Evolutionary conservation across 2,797 vertebrate genomes (phyloP).

Genomic region (Rhynchotus rufescens): DNA sequence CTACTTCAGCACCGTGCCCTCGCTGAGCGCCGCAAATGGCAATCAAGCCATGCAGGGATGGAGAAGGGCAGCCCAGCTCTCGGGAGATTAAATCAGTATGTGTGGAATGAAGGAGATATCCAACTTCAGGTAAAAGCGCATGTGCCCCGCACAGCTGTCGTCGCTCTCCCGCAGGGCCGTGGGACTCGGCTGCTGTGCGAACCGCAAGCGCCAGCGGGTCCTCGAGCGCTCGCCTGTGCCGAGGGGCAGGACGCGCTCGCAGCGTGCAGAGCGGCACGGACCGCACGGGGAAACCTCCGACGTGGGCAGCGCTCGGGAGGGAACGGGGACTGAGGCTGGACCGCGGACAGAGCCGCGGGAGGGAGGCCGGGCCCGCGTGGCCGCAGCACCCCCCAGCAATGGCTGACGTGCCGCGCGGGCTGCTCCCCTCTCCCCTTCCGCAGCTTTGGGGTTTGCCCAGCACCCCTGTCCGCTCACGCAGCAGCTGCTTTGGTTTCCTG

Average conservation of each 20-base stretch:
- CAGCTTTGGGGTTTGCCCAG: slow-evolving; percentile 16
- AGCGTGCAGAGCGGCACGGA: background rate
- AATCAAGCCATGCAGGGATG: background rate
- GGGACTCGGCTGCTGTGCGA: accelerated
- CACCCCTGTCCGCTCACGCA: background rate
- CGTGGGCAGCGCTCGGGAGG: background rate
- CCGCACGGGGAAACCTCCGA: background rate
- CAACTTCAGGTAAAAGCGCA: background rate
- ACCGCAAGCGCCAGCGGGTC: accelerated
- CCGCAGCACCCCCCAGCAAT: background rate
- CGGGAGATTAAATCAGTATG: background rate
- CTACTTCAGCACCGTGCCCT: background rate
- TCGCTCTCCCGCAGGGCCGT: background rate
- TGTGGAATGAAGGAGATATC: background rate
- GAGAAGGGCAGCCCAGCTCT: background rate
- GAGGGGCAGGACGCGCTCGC: accelerated
- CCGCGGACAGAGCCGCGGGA: no score
- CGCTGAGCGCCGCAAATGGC: accelerated
- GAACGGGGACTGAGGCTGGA: background rate
- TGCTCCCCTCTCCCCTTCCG: slow-evolving; percentile 55
- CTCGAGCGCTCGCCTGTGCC: accelerated
- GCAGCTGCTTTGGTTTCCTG: background rate
- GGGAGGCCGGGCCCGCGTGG: background rate
- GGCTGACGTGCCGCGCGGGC: background rate
- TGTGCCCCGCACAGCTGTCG: accelerated